A percentile compares a stretch with the other conserved stretches of the same genome.
Evolutionary conservation across 1,140 invertebrate species (phyloP).

Genomic region (Brachionus asplanchnoidis): DNA sequence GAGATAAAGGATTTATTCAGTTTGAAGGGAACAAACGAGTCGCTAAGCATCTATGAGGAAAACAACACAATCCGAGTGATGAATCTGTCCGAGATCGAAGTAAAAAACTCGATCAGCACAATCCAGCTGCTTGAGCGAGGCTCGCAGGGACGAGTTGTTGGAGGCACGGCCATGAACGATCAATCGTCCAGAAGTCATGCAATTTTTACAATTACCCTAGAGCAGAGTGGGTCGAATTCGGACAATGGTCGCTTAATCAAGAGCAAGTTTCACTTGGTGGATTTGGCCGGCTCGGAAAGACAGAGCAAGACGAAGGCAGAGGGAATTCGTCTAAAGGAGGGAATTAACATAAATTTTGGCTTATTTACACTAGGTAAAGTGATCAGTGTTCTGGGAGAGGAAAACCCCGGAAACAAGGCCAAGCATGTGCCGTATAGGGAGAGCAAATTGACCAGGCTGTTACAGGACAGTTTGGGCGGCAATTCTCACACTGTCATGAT

Average conservation of each 20-base stretch:
- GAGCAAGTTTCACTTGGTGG: constrained; percentile 40
- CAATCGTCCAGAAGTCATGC: constrained; percentile 76
- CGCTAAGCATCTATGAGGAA: constrained; percentile 10
- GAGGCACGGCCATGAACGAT: constrained; percentile 77
- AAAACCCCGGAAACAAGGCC: not conserved
- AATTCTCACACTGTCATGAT: constrained; percentile 89
- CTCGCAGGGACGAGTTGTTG: constrained; percentile 47
- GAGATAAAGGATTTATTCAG: constrained; percentile 38
- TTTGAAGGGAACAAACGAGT: not conserved
- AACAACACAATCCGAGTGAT: constrained; percentile 35
- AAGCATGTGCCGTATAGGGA: constrained; percentile 62
- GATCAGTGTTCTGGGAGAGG: not conserved
- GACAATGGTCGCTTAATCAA: not conserved
- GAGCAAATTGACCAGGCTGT: constrained; percentile 56
- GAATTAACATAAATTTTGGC: constrained; percentile 52
- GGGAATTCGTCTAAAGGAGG: constrained; percentile 93
- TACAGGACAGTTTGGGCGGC: constrained; percentile 75
- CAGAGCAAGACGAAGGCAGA: constrained; percentile 96
- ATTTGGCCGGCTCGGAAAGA: constrained; percentile 80
- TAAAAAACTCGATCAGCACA: not conserved
- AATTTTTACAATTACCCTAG: constrained; percentile 68
- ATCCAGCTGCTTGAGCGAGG: constrained; percentile 20
- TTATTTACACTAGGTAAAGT: constrained; percentile 30
- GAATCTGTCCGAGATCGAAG: not conserved
- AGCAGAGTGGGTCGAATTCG: not conserved